These are phyloP conservation scores for Vipera latastei DNA, from an alignment of 2,797 vertebrate genomes.

Conservation along the genomic window DNA sequence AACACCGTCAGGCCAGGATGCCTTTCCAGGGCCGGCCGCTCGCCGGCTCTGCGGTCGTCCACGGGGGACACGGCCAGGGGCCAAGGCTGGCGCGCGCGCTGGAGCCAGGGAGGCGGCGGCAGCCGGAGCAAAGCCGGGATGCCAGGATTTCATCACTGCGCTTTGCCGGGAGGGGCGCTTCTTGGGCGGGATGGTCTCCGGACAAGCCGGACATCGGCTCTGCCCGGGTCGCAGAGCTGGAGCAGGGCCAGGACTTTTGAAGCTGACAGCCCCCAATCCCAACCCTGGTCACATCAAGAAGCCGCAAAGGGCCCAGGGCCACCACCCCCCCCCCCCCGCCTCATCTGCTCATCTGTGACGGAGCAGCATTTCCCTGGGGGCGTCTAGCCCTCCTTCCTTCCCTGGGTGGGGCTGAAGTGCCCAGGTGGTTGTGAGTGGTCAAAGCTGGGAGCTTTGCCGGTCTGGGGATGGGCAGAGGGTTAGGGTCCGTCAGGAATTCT, in stretches of 20 bases:
- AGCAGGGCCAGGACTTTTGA: neutral
- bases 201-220: neutral
- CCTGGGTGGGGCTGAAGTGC: neutral
- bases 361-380: neutral
- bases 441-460: neutral
- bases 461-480: neutral
- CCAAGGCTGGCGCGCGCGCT: neutral
- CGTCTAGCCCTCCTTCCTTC: neutral
- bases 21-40: neutral
- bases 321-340: neutral
- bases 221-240: neutral
- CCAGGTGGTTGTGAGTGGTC: neutral
- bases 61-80: neutral
- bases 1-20: neutral
- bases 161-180: neutral
- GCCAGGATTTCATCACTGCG: neutral
- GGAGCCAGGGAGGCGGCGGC: neutral
- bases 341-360: neutral
- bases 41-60: neutral
- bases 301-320: neutral
- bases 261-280: neutral
- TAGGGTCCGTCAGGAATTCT: neutral
- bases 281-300: neutral
- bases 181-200: neutral
- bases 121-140: neutral